A percentile compares a stretch with the other conserved stretches of the same genome.
phyloP scores from a whole-genome alignment of 2,888 invertebrate genomes.

The Acleris cristana region DNA sequence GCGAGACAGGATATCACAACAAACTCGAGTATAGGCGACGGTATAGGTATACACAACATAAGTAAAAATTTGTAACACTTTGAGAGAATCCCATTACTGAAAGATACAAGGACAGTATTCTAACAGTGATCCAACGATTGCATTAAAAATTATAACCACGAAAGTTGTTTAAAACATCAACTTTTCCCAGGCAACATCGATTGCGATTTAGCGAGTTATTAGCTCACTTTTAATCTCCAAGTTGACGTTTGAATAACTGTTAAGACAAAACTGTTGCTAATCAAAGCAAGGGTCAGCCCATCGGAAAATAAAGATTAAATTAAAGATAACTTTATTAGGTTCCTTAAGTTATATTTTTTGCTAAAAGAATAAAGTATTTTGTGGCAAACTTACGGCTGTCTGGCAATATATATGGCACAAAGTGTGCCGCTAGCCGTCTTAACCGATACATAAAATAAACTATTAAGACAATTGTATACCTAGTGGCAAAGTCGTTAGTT shows the following conservation, averaged over 20 bases:
- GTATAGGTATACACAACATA: conserved; percentile 14
- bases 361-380: conserved; percentile 37
- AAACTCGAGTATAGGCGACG: conserved; percentile 39
- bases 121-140: no score
- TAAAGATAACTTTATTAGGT: conserved; percentile 7
- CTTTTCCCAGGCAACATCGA: no score
- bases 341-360: conserved; percentile 26
- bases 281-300: not conserved
- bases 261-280: not conserved
- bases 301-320: not conserved
- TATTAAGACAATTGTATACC: conserved; percentile 38
- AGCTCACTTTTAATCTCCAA: not conserved
- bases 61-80: no score
- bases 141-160: no score
- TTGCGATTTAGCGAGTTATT: no score
- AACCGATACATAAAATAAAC: conserved; percentile 42
- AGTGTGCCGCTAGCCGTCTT: conserved; percentile 53
- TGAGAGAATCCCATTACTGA: no score
- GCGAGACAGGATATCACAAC: conserved; percentile 43
- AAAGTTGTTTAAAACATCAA: no score
- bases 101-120: no score
- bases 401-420: conserved; percentile 54
- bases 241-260: not conserved
- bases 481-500: conserved; percentile 57
- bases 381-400: conserved; percentile 53